Conservation (phyloP, 1,140 invertebrate genomes). For the Drosophila tani region DNA sequence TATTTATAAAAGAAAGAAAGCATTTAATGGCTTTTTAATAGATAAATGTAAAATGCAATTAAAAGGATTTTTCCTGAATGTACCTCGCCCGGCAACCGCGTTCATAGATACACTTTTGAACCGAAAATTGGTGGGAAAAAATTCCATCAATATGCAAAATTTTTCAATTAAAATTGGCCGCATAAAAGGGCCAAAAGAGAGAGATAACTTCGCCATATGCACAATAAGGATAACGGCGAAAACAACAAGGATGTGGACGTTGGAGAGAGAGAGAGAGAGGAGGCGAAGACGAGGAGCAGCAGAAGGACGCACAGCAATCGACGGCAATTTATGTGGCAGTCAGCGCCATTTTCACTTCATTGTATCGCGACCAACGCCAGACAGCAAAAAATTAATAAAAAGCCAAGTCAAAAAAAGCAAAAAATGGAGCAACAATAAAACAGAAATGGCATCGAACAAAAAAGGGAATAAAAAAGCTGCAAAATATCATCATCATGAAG, state of each 20-base stretch:
- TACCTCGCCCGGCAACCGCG: conserved; percentile 14
- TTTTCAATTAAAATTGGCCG: conserved; percentile 81
- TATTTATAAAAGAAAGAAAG: background rate
- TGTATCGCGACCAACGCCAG: conserved; percentile 79
- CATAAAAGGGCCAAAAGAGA: conserved; percentile 54
- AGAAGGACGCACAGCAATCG: conserved; percentile 61
- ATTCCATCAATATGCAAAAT: conserved; percentile 83
- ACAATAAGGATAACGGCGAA: conserved; percentile 57
- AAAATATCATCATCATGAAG: conserved; percentile 56
- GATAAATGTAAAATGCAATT: background rate
- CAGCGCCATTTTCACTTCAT: conserved; percentile 82
- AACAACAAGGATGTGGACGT: conserved; percentile 7
- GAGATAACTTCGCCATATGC: conserved; percentile 73
- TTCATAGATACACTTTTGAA: conserved; percentile 57
- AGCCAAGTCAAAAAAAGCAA: conserved; percentile 75
- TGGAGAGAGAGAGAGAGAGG: conserved; percentile 8
- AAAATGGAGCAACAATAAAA: conserved; percentile 80
- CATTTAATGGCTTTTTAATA: background rate
- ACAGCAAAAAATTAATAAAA: conserved; percentile 80
- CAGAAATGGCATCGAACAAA: conserved; percentile 66
- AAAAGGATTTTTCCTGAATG: conserved; percentile 3
- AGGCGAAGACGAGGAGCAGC: conserved; percentile 4
- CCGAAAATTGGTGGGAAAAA: conserved; percentile 55
- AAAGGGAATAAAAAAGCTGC: conserved; percentile 26
- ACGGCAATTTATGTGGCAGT: conserved; percentile 79